A percentile compares a stretch with the other conserved stretches of the same genome.
phyloP scores from a whole-genome alignment of 2,797 vertebrate genomes.

The Buphagus erythrorhynchus region DNA sequence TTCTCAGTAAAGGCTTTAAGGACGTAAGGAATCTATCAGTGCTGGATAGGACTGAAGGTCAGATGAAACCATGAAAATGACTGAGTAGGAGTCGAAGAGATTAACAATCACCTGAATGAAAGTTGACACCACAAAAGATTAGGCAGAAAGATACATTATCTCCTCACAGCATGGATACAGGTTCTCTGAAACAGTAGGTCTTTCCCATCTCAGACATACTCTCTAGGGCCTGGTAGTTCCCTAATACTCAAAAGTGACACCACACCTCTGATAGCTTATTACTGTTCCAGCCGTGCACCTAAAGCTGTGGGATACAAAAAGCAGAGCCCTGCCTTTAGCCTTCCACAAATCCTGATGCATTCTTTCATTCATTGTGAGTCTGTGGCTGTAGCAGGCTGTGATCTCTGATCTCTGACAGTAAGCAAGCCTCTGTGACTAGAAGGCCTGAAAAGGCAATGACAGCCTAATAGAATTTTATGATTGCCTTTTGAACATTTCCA shows the following conservation, averaged over 20 bases:
- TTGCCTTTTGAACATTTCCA: conserved; percentile 19
- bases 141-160: conserved; percentile 15
- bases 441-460: conserved; percentile 16
- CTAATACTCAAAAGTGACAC: neutral
- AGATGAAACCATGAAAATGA: conserved; percentile 4
- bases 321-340: neutral
- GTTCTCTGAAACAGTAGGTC: neutral
- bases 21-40: neutral
- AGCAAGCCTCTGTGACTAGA: neutral
- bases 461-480: conserved; percentile 30
- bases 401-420: conserved; percentile 3
- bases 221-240: neutral
- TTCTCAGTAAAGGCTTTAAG: neutral
- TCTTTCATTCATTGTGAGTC: conserved; percentile 8
- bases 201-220: conserved; percentile 1
- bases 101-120: conserved; percentile 31
- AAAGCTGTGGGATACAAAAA: neutral
- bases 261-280: neutral
- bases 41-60: neutral
- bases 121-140: conserved; percentile 29
- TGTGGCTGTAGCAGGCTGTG: conserved; percentile 14
- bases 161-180: neutral
- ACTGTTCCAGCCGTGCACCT: neutral
- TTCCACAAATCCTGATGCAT: neutral
- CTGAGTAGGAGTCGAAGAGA: neutral